A percentile compares a stretch with the other conserved stretches of the same genome.
Evolutionary conservation across 1,140 invertebrate species (phyloP).

Genomic region (Paracyclopina nana): DNA sequence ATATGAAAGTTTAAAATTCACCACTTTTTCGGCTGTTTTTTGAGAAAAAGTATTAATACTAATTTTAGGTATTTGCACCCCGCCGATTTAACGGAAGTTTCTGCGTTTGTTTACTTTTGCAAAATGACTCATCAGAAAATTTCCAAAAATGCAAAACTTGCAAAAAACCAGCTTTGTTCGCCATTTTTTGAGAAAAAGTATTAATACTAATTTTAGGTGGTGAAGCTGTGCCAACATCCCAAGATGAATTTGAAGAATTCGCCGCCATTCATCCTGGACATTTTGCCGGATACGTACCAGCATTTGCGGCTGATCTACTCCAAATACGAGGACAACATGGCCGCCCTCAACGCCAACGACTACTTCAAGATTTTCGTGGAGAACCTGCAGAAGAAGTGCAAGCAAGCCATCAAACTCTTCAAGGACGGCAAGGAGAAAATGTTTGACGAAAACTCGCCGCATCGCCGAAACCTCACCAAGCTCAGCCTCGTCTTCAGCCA

Average conservation of each 20-base stretch:
- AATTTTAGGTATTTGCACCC: too few species aligned
- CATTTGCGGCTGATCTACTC: slow-evolving; percentile 77
- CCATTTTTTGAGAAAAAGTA: slow-evolving; percentile 95
- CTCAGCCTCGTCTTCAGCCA: slow-evolving; percentile 97
- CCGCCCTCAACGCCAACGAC: slow-evolving; percentile 62
- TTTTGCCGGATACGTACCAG: slow-evolving; percentile 96
- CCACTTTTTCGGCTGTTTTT: too few species aligned
- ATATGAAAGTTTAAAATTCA: too few species aligned
- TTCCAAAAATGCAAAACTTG: too few species aligned
- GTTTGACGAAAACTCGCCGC: slow-evolving; percentile 93
- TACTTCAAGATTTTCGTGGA: slow-evolving; percentile 63
- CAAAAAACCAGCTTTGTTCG: too few species aligned
- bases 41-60: too few species aligned
- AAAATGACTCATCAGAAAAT: too few species aligned
- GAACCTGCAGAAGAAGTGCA: slow-evolving; percentile 93
- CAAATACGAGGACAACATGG: slow-evolving; percentile 88
- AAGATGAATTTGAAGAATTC: slow-evolving; percentile 99
- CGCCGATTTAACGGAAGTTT: too few species aligned
- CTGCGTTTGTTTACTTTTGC: too few species aligned
- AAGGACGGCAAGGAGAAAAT: slow-evolving; percentile 97
- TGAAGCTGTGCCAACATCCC: slow-evolving; percentile 93
- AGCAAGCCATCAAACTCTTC: slow-evolving; percentile 92
- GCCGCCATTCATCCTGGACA: slow-evolving; percentile 97
- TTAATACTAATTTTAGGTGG: slow-evolving; percentile 96
- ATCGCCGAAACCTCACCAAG: slow-evolving; percentile 86